These are phyloP conservation scores for Megaceryle maxima DNA, from an alignment of 2,113 vertebrate genomes.

Conservation along the genomic window DNA sequence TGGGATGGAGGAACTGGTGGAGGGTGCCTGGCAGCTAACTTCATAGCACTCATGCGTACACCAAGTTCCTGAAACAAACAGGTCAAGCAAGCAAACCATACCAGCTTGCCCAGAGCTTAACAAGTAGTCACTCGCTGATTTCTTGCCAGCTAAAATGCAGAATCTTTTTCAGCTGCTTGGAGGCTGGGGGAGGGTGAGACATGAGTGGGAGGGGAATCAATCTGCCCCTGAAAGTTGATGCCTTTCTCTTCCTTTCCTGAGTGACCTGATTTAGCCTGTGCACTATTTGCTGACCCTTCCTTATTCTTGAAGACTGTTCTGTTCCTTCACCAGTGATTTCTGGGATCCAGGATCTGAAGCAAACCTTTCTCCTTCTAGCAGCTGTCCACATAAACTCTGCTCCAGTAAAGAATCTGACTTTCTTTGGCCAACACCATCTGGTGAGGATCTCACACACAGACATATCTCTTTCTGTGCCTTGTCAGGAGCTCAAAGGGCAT, in stretches of 20 bases:
- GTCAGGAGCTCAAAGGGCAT: background rate
- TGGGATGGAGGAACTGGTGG: background rate
- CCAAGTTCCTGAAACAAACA: background rate
- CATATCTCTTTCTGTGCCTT: background rate
- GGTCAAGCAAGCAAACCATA: background rate
- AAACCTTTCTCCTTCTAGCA: background rate
- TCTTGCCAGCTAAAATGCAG: background rate
- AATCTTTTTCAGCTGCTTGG: background rate
- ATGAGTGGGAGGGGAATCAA: background rate
- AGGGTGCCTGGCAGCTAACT: background rate
- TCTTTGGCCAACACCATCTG: background rate
- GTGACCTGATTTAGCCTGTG: background rate
- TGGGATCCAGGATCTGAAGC: background rate
- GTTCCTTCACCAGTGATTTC: background rate
- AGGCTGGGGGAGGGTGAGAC: background rate
- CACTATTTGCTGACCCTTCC: background rate
- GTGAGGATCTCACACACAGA: background rate
- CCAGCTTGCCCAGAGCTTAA: background rate
- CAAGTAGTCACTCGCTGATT: background rate
- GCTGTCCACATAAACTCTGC: background rate
- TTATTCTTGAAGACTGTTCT: background rate
- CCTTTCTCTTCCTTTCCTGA: background rate
- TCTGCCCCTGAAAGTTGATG: background rate
- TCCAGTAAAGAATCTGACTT: background rate
- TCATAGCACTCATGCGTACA: rapidly evolving